Evolutionary conservation across 2,113 vertebrate genomes (phyloP), one percentile per base, ranked within the genome.

Genomic region (Pristiophorus japonicus): DNA sequence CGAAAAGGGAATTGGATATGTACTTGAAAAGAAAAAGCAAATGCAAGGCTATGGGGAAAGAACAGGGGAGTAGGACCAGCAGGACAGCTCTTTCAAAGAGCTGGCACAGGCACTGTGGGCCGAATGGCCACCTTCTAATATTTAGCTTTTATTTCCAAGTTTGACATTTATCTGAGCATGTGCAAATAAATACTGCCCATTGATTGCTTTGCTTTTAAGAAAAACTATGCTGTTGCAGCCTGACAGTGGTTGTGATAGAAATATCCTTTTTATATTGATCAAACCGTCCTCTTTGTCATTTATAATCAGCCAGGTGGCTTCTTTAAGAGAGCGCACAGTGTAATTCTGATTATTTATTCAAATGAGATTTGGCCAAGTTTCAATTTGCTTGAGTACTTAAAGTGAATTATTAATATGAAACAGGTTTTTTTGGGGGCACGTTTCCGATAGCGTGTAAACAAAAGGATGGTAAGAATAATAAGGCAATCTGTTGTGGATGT

Each of bases 341-440:
- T 22, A 92, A 63, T 22, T 38, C 62, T 62, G 30, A 91, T 63
- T 62, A 2, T 27, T 12, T 55, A 5, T 59, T 88, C 51, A 92
- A 65, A n/a, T 92, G 59, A 63, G 88, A 92, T 92, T 65, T 92
- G 55, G 59, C 6, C 38, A 45, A 62, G 88, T 92, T 92, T 92
- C 88, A 38, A 63, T 92, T 90, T 62, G 62, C 3, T 91, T 92
- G 59, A 63, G 59, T 22, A 63, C 34, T 81, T 42, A 81, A 81
- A 81, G 20, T 81, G 38, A 81, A 81, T 42, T 38, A 81, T 81
- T 81, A 45, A 81, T 18, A 81, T 81, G 16, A 42, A 78, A 81
- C 38, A 16, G 38, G 0, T 81, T 20, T 81, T 73, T 73, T 81
- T 78, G 42, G 78, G 78, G 78, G 78, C 78, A 42, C 16, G 7